These are phyloP conservation scores for Pristionchus japonicus DNA, from an alignment of 2,888 invertebrate genomes.

Conservation along the genomic window DNA sequence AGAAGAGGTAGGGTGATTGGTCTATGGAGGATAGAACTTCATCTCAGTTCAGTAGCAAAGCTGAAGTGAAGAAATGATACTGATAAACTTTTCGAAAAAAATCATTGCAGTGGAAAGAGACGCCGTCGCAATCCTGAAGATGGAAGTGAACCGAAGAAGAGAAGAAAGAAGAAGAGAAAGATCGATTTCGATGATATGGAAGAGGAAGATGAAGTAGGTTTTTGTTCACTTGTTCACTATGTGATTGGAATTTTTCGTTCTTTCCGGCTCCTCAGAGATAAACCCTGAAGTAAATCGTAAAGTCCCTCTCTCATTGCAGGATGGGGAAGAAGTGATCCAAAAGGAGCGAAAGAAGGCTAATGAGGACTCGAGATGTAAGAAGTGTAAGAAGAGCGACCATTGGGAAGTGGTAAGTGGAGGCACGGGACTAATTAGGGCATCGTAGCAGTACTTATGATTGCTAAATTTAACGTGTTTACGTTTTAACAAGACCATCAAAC, in stretches of 20 bases:
- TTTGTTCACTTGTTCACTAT: too few relatives aligned
- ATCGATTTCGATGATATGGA: slow-evolving; percentile 52
- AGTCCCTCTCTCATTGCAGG: not conserved
- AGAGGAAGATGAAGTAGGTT: slow-evolving; percentile 52
- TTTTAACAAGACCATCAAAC: too few relatives aligned
- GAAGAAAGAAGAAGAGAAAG: slow-evolving; percentile 59
- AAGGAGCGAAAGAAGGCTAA: slow-evolving; percentile 74
- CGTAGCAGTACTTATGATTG: too few relatives aligned
- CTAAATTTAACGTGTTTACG: too few relatives aligned
- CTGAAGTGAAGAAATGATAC: not conserved
- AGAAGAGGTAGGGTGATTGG: slow-evolving; percentile 50
- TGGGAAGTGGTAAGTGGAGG: slow-evolving; percentile 84
- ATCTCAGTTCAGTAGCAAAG: not conserved
- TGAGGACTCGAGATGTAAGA: slow-evolving; percentile 87
- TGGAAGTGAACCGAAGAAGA: slow-evolving; percentile 41
- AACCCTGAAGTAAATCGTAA: too few relatives aligned
- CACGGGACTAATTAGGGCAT: too few relatives aligned
- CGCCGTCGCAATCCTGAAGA: slow-evolving; percentile 29
- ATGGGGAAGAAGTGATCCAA: slow-evolving; percentile 67
- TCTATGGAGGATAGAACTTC: too few relatives aligned
- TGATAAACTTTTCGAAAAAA: not conserved
- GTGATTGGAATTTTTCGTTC: too few relatives aligned
- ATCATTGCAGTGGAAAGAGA: slow-evolving; percentile 21
- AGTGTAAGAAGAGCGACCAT: slow-evolving; percentile 91
- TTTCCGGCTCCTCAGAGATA: not conserved